Percentiles rank a stretch among this genome's conserved stretches.
These are phyloP conservation scores for Achlya flavicornis DNA, from an alignment of 2,888 invertebrate genomes.

Conservation along the genomic window DNA sequence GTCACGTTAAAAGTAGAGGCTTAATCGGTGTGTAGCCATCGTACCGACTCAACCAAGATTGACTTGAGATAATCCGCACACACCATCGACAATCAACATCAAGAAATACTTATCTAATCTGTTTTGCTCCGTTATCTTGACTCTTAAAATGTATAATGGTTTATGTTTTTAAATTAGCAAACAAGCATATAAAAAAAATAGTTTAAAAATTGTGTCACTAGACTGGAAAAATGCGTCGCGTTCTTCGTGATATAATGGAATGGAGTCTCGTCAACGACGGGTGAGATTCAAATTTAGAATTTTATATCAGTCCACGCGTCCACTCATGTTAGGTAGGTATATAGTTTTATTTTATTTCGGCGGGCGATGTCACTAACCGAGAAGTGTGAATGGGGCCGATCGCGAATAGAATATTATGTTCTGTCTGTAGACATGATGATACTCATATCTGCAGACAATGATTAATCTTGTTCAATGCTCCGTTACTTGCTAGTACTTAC, in stretches of 20 bases:
- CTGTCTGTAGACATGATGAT: constrained; percentile 23
- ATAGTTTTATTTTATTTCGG: constrained; percentile 65
- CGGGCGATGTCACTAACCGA: constrained; percentile 71
- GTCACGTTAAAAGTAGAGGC: background rate
- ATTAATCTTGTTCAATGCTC: background rate
- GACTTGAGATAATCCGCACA: constrained; percentile 45
- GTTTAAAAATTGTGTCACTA: constrained; percentile 1
- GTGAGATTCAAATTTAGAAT: constrained; percentile 76
- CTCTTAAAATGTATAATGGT: constrained; percentile 22
- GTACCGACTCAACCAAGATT: constrained; percentile 38
- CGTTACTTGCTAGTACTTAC: background rate
- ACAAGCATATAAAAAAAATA: constrained; percentile 20
- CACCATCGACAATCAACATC: constrained; percentile 42
- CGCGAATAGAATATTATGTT: constrained; percentile 53
- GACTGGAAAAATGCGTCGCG: constrained; percentile 24
- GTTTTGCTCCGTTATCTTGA: constrained; percentile 28
- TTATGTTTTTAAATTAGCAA: constrained; percentile 15
- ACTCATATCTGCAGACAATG: constrained; percentile 18
- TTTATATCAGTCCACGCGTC: constrained; percentile 69
- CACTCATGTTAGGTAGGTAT: constrained; percentile 39
- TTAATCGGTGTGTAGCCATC: constrained; percentile 7
- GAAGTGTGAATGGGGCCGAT: constrained; percentile 66
- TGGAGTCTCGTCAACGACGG: constrained; percentile 35
- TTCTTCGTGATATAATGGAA: constrained; percentile 50
- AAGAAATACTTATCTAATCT: constrained; percentile 42